Percentiles rank a stretch among this genome's conserved stretches.
Evolutionary conservation across 2,113 vertebrate genomes (phyloP).

Genomic region (Orthonyx spaldingii): DNA sequence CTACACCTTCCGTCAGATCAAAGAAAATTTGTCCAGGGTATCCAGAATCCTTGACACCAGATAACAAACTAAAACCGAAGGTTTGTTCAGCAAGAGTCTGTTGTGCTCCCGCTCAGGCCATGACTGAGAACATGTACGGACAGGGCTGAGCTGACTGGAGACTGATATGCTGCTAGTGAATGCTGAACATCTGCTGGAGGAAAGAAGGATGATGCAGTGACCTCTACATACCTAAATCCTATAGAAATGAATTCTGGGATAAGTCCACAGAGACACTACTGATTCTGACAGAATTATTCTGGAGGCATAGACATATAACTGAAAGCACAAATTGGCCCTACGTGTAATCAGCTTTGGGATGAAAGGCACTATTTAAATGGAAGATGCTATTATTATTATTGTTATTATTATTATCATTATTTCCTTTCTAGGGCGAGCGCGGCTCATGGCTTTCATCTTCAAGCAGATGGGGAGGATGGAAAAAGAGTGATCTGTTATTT

Average conservation of each 20-base stretch:
- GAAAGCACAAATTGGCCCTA: background rate
- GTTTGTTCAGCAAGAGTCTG: background rate
- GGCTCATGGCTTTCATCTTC: constrained; percentile 22
- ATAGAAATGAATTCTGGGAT: background rate
- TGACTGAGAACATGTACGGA: accelerated
- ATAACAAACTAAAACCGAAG: background rate
- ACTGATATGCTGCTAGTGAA: background rate
- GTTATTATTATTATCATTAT: background rate
- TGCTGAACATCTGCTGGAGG: background rate
- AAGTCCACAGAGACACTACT: background rate
- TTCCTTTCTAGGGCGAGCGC: background rate
- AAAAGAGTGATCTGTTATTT: background rate
- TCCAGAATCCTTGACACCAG: background rate
- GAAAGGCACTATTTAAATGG: constrained; percentile 35
- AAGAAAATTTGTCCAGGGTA: background rate
- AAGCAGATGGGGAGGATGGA: background rate
- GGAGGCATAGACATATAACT: background rate
- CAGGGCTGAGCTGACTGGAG: accelerated
- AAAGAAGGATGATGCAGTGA: background rate
- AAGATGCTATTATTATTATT: background rate
- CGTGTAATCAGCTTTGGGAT: constrained; percentile 20
- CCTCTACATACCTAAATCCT: background rate
- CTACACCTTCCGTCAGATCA: background rate
- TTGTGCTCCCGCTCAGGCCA: background rate
- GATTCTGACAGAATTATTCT: constrained; percentile 7